phyloP scores from a whole-genome alignment of 2,888 invertebrate species.

The Leptopterna dolabrata region DNA sequence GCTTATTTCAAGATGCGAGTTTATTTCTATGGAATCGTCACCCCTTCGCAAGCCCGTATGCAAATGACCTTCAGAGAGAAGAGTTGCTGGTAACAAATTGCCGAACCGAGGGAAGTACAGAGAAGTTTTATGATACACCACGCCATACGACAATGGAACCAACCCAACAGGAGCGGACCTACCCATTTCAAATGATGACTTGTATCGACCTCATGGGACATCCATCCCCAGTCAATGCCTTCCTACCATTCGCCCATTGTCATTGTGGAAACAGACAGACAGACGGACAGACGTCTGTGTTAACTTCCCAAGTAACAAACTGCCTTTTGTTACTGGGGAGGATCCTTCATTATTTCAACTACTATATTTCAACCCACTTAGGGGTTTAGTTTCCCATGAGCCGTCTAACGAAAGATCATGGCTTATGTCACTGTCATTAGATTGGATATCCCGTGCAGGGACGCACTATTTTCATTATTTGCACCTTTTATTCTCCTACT shows the following conservation, averaged over 20 bases:
- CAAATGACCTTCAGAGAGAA: neutral
- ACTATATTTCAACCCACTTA: constrained; percentile 56
- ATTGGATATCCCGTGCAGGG: neutral
- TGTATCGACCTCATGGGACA: constrained; percentile 52
- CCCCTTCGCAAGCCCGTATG: neutral
- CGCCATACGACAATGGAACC: neutral
- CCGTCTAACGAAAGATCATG: constrained; percentile 37
- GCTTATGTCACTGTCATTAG: constrained; percentile 54
- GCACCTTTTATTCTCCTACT: constrained; percentile 29
- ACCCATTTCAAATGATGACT: constrained; percentile 51
- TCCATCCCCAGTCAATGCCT: constrained; percentile 42
- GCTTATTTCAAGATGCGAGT: neutral
- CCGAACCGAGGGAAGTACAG: neutral
- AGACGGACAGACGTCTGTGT: constrained; percentile 56
- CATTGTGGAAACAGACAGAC: constrained; percentile 29
- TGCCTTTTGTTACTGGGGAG: constrained; percentile 52
- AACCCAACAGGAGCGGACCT: constrained; percentile 14
- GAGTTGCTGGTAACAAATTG: constrained; percentile 38
- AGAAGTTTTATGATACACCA: constrained; percentile 31
- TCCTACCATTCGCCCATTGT: constrained; percentile 33
- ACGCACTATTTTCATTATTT: constrained; percentile 42
- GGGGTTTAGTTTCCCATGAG: constrained; percentile 52
- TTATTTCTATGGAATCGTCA: neutral
- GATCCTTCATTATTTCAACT: constrained; percentile 57
- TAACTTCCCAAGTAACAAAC: constrained; percentile 51